phyloP scores from a whole-genome alignment of 2,797 vertebrate species.

The Ciconia nigra region DNA sequence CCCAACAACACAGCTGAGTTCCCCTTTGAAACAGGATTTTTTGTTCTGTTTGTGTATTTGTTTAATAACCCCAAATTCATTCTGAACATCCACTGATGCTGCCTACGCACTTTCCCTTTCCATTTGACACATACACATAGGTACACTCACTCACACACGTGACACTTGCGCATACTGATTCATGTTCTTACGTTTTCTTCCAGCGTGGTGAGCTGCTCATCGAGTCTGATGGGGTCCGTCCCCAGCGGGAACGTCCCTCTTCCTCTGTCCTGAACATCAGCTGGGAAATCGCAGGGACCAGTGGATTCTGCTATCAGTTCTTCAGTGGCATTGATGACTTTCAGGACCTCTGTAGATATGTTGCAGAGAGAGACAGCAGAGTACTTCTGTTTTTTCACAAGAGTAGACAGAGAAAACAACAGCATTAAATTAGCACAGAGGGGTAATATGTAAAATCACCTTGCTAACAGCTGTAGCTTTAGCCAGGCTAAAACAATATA shows the following conservation, averaged over 20 bases:
- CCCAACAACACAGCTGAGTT: background rate
- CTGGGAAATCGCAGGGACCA: constrained; percentile 72
- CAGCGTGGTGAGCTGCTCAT: constrained; percentile 91
- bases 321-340: constrained; percentile 95
- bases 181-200: constrained; percentile 90
- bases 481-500: background rate
- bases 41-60: background rate
- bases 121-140: accelerated
- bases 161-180: background rate
- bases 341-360: constrained; percentile 97
- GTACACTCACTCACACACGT: background rate
- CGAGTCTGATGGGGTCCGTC: constrained; percentile 82
- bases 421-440: constrained; percentile 63
- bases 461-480: background rate
- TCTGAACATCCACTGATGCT: background rate
- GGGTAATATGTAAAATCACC: background rate
- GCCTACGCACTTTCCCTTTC: background rate
- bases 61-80: background rate
- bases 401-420: constrained; percentile 69
- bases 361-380: constrained; percentile 97
- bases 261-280: constrained; percentile 71
- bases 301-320: constrained; percentile 91
- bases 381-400: constrained; percentile 86
- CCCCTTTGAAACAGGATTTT: background rate
- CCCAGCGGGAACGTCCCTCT: constrained; percentile 76